A percentile compares a stretch with the other conserved stretches of the same genome.
Evolutionary conservation across 2,113 vertebrate species (phyloP).

Genomic region (Menura novaehollandiae): DNA sequence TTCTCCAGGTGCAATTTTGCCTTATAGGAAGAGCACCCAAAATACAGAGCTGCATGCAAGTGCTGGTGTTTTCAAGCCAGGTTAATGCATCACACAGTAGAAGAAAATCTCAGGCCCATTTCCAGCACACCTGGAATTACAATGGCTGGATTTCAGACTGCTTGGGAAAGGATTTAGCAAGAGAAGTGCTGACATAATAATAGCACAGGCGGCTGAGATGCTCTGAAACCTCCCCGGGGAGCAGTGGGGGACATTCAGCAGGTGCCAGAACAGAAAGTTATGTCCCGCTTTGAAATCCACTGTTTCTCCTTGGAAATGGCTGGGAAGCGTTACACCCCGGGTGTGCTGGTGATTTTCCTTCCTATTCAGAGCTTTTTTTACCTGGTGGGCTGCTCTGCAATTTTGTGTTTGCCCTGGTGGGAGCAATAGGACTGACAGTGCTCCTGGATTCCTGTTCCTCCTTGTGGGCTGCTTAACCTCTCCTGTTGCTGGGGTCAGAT

Average conservation of each 20-base stretch:
- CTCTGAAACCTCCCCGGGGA: not conserved
- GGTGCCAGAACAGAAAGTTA: not conserved
- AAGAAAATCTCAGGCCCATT: not conserved
- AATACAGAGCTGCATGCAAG: not conserved
- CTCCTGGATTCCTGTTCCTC: not conserved
- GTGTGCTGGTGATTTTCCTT: not conserved
- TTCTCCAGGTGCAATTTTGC: not conserved
- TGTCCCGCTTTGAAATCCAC: not conserved
- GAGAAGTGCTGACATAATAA: slow-evolving; percentile 34
- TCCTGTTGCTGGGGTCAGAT: not conserved
- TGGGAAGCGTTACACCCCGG: not conserved
- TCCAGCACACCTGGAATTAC: not conserved
- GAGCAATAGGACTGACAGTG: not conserved
- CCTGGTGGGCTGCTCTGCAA: not conserved
- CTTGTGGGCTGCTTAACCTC: not conserved
- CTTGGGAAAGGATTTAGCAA: not conserved
- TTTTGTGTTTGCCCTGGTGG: not conserved
- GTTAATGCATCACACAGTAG: not conserved
- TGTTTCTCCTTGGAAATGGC: not conserved
- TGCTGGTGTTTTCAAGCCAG: not conserved
- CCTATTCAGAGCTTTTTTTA: not conserved
- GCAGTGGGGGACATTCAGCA: not conserved
- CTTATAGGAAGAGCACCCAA: not conserved
- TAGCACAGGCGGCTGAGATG: not conserved
- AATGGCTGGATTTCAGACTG: not conserved